Evolutionary conservation across 2,797 vertebrate species (phyloP).

Genomic region (Amniataba percoides): DNA sequence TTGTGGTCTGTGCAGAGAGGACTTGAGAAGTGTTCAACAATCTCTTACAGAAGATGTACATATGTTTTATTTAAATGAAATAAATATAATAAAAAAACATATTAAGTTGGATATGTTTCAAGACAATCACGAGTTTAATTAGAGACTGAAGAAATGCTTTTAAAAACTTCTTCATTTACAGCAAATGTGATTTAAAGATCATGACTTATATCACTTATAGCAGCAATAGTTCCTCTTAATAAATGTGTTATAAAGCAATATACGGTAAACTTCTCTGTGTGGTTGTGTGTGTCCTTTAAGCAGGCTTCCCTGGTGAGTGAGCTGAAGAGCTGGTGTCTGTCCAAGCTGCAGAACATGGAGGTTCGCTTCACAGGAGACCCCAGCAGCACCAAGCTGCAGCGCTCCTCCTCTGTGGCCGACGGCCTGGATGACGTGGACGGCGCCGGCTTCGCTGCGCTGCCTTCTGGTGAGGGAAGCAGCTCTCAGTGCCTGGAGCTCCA

Average conservation of each 20-base stretch:
- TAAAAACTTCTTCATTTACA: not conserved
- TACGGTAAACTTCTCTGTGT: slow-evolving; percentile 2
- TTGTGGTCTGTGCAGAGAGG: too few relatives aligned
- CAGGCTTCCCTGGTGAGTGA: slow-evolving; percentile 92
- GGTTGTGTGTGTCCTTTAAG: slow-evolving; percentile 48
- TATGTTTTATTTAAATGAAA: too few relatives aligned
- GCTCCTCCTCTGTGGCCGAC: slow-evolving; percentile 81
- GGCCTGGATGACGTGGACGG: slow-evolving; percentile 78
- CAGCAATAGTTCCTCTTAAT: not conserved
- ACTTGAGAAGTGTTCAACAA: too few relatives aligned
- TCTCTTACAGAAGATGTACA: too few relatives aligned
- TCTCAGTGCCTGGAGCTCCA: slow-evolving; percentile 69
- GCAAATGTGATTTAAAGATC: not conserved
- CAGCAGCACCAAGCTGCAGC: slow-evolving; percentile 52
- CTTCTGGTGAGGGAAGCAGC: slow-evolving; percentile 26
- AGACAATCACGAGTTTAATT: not conserved
- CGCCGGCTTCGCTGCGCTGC: slow-evolving; percentile 3
- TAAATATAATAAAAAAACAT: not conserved
- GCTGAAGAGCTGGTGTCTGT: slow-evolving; percentile 95
- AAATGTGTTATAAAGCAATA: not conserved
- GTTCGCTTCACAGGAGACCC: slow-evolving; percentile 88
- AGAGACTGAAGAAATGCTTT: not conserved
- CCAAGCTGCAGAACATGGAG: slow-evolving; percentile 95
- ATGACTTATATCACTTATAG: not conserved
- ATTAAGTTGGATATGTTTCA: not conserved